These are phyloP conservation scores for Amphiprion ocellaris DNA, from an alignment of 2,113 vertebrate species.

Conservation along the genomic window DNA sequence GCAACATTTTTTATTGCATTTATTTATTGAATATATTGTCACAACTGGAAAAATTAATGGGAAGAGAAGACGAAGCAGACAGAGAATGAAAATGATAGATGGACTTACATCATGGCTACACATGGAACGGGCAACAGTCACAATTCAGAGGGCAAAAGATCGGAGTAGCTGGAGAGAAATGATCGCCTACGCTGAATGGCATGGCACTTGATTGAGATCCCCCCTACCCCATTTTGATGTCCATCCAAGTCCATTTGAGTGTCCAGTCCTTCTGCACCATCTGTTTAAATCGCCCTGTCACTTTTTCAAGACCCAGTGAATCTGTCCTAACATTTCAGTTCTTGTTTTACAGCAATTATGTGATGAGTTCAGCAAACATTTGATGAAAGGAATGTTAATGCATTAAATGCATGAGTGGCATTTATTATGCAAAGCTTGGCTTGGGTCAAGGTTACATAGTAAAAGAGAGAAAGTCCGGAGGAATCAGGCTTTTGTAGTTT, in stretches of 20 bases:
- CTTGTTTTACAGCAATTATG: constrained; percentile 4
- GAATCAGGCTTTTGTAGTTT: neutral
- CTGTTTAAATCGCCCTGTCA: neutral
- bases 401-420: constrained; percentile 13
- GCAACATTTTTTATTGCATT: too few species aligned
- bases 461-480: constrained; percentile 12
- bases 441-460: constrained; percentile 9
- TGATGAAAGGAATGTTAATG: constrained; percentile 3
- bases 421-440: constrained; percentile 26
- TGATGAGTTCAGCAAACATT: neutral
- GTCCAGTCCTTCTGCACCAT: constrained; percentile 7
- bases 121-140: too few species aligned
- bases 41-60: too few species aligned
- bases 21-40: too few species aligned
- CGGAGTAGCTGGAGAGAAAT: too few species aligned
- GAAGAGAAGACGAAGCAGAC: too few species aligned
- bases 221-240: neutral
- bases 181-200: too few species aligned
- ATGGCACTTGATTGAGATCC: too few species aligned
- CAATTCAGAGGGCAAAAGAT: too few species aligned
- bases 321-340: constrained; percentile 8
- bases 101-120: too few species aligned
- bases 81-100: too few species aligned
- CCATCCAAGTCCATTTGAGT: constrained; percentile 1
- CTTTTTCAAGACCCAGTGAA: neutral